Evolutionary conservation across 2,113 vertebrate species (phyloP).

Genomic region (Butorides virescens): DNA sequence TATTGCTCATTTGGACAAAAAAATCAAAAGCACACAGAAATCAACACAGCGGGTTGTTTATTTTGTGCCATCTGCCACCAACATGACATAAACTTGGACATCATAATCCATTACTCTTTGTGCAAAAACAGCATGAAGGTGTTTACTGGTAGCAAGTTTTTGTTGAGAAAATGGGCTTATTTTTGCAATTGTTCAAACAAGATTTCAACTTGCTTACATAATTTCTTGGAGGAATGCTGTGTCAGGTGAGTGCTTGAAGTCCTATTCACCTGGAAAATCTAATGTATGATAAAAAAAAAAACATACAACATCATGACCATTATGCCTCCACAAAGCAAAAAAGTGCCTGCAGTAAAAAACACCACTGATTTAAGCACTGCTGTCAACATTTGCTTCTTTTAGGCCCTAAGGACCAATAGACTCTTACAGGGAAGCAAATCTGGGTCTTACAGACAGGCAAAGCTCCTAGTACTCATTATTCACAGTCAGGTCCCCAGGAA

Average conservation of each 20-base stretch:
- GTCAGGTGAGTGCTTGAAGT: not conserved
- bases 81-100: not conserved
- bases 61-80: not conserved
- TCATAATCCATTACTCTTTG: not conserved
- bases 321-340: slow-evolving; percentile 26
- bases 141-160: not conserved
- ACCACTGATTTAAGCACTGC: slow-evolving; percentile 62
- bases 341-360: slow-evolving; percentile 29
- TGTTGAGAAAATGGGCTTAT: not conserved
- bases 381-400: slow-evolving; percentile 61
- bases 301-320: not conserved
- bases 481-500: slow-evolving; percentile 49
- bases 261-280: slow-evolving; percentile 49
- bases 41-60: not conserved
- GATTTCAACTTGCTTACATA: slow-evolving; percentile 6
- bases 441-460: slow-evolving; percentile 58
- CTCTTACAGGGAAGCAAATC: slow-evolving; percentile 59
- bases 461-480: slow-evolving; percentile 67
- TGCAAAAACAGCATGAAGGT: not conserved
- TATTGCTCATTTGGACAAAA: not conserved
- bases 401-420: slow-evolving; percentile 61
- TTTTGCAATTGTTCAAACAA: slow-evolving; percentile 9
- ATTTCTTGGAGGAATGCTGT: not conserved
- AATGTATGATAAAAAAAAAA: not conserved
- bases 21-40: not conserved